Base-by-base conservation (phyloP, 2,888 invertebrate genomes). In the Ormyrus labotus region DNA sequence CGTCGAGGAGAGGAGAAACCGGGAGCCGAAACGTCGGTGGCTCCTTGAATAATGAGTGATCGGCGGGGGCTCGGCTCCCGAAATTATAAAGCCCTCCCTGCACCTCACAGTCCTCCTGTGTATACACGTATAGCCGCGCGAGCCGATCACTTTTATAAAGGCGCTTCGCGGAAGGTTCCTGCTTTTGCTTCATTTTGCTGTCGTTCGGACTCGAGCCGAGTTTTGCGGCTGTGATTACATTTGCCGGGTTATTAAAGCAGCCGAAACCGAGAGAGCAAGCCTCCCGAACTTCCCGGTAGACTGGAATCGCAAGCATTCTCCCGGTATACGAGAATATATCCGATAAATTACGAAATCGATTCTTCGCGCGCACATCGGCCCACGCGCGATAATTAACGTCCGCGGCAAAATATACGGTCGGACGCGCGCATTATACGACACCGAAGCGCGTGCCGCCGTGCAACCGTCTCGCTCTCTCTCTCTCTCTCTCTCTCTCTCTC, bases 21-120 rank as follows among this genome's bases (percentile, higher is more conserved):
- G 85, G 89, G 88, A 88, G 89, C 87, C 86, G 86, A 86, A 67
- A 53, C 57, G 85, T 86, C 87, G 83, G 87, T 87, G 87, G 88
- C 87, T 86, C 86, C 86, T 85, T 88, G 87, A 87, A 88, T 87
- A 64, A 81, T 71, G 78, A 89, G 89, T 89, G 87, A 89, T 89
- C 87, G 87, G 83, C 82, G 83, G 84, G 34, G 48, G 67, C 74
- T 65, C 51, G 64, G 63, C 55, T 57, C 74, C 82, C 81, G 74
- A 84, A 83, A 83, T 83, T 82, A 84, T 83, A 82, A 81, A 73
- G 51, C 64, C 61, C 67, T 11, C 47, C 53, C 51, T 8, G 7
- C 8, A 11, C 55, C 55, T 68, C 55, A 45, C 19, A 58, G 10
- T 51, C 7, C 7, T 51, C 11, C 6, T n/a, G 5, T n/a, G 5